A percentile compares a stretch with the other conserved stretches of the same genome.
These are phyloP conservation scores for Cotesia vestalis DNA, from an alignment of 1,140 invertebrate species.

Conservation along the genomic window DNA sequence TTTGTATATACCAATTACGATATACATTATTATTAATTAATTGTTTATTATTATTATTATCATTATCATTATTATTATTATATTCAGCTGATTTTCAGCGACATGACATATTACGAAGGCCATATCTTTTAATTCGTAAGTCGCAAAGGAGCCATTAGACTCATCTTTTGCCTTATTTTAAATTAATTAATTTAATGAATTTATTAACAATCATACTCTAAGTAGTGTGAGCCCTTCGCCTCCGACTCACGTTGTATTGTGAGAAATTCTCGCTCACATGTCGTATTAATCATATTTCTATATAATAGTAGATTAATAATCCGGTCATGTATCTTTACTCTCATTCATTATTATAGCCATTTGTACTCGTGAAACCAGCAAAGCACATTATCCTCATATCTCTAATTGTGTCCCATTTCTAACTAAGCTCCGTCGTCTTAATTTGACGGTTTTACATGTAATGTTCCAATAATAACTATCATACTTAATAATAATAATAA, in stretches of 20 bases:
- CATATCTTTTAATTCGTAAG: conserved; percentile 40
- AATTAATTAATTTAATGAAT: conserved; percentile 3
- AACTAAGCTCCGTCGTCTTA: conserved; percentile 38
- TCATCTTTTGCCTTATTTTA: conserved; percentile 16
- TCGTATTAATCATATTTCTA: background rate
- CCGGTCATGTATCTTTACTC: conserved; percentile 7
- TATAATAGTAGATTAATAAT: conserved; percentile 11
- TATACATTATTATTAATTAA: too few relatives aligned
- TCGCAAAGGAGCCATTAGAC: conserved; percentile 15
- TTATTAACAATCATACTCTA: too few relatives aligned
- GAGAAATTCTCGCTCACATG: conserved; percentile 19
- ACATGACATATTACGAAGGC: conserved; percentile 41
- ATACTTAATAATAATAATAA: background rate
- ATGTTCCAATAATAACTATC: background rate
- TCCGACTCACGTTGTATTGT: too few relatives aligned
- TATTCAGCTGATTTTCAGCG: conserved; percentile 32
- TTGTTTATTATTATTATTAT: conserved; percentile 15
- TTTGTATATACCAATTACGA: conserved; percentile 17
- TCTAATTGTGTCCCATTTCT: conserved; percentile 45
- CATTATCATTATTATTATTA: conserved; percentile 12
- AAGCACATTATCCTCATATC: conserved; percentile 37
- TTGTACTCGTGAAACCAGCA: conserved; percentile 38
- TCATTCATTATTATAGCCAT: conserved; percentile 37
- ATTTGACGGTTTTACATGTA: conserved; percentile 32
- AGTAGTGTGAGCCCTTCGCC: too few relatives aligned